Percentiles rank a stretch among this genome's conserved stretches.
phyloP scores from a whole-genome alignment of 2,888 invertebrate genomes.

The Apodemia mormo region DNA sequence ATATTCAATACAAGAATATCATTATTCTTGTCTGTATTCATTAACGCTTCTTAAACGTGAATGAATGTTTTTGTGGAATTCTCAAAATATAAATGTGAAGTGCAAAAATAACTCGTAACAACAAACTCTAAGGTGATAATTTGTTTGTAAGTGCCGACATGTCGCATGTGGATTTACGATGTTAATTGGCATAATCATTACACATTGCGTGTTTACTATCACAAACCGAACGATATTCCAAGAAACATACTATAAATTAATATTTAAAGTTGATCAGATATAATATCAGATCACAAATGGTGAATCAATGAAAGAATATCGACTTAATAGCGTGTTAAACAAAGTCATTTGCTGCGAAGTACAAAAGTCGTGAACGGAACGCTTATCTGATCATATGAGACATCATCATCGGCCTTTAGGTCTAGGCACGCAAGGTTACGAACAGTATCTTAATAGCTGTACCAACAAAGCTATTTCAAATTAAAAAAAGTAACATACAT shows the following conservation, averaged over 20 bases:
- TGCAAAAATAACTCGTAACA: neutral
- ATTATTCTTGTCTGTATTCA: conserved; percentile 17
- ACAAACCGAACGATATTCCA: conserved; percentile 37
- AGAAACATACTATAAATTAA: conserved; percentile 41
- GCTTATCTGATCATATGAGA: conserved; percentile 35
- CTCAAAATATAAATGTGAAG: neutral
- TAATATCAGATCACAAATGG: conserved; percentile 37
- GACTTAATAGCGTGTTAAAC: conserved; percentile 35
- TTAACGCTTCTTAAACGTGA: conserved; percentile 15
- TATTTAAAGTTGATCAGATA: conserved; percentile 41
- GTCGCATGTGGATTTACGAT: conserved; percentile 32
- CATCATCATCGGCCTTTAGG: conserved; percentile 36
- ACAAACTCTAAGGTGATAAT: neutral
- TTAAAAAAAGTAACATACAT: neutral
- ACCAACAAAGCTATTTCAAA: neutral
- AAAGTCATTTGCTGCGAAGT: conserved; percentile 33
- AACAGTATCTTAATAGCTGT: conserved; percentile 19
- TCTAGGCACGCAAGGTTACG: conserved; percentile 27
- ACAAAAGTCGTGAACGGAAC: conserved; percentile 30
- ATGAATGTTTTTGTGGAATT: conserved; percentile 16
- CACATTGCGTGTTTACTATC: conserved; percentile 41
- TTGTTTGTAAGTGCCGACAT: conserved; percentile 13
- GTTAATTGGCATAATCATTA: conserved; percentile 43
- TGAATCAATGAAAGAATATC: conserved; percentile 38
- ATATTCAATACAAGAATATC: conserved; percentile 11